Conservation (phyloP, 2,113 vertebrate genomes). For the Nothocercus nigrocapillus region DNA sequence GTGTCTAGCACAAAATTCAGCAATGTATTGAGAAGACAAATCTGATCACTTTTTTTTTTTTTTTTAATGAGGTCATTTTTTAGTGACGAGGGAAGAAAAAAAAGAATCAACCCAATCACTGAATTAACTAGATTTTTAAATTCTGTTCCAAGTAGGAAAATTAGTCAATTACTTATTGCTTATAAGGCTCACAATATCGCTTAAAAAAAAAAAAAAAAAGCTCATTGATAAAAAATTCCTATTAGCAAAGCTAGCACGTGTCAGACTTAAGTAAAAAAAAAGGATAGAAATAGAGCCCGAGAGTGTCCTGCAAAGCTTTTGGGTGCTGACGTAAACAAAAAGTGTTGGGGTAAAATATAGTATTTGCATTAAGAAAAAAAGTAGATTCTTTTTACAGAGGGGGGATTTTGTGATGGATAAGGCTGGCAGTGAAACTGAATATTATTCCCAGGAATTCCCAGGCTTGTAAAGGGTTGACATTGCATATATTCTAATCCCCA, state of each 20-base stretch:
- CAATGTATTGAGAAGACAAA: neutral
- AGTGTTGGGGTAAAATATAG: neutral
- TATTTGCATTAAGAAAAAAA: neutral
- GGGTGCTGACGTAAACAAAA: neutral
- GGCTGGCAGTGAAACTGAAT: neutral
- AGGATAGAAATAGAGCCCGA: neutral
- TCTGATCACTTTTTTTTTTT: neutral
- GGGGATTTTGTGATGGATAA: neutral
- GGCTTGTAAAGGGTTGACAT: neutral
- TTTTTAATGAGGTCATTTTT: neutral
- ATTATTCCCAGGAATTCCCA: too few relatives aligned
- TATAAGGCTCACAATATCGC: neutral
- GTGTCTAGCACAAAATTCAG: neutral
- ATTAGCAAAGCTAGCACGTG: neutral
- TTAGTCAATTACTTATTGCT: neutral
- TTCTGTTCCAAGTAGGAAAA: neutral
- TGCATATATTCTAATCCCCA: neutral
- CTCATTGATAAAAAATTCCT: neutral
- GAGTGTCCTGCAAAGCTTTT: neutral
- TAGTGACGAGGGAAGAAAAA: neutral
- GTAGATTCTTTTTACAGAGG: neutral
- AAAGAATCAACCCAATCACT: neutral
- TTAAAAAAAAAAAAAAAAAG: neutral
- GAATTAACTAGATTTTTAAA: neutral
- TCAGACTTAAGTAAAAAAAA: neutral